phyloP scores from a whole-genome alignment of 2,888 invertebrate genomes.

The Ceraclea dissimilis region DNA sequence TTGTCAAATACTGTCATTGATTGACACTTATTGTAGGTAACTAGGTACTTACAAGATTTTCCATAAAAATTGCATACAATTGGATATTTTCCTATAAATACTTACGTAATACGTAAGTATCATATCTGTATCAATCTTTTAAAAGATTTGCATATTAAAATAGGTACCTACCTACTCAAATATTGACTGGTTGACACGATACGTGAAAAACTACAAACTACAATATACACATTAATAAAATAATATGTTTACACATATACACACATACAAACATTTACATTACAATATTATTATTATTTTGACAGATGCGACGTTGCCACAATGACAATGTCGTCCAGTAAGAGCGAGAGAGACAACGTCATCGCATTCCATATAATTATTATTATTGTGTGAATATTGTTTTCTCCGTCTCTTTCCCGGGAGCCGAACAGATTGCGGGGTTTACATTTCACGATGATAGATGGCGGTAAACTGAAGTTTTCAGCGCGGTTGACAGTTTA shows the following conservation, averaged over 20 bases:
- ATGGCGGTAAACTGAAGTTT: conserved; percentile 40
- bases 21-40: too few relatives aligned
- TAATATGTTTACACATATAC: neutral
- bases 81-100: too few relatives aligned
- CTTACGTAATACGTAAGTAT: too few relatives aligned
- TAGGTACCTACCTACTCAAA: too few relatives aligned
- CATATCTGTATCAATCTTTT: neutral
- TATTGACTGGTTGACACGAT: conserved; percentile 15
- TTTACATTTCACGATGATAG: conserved; percentile 37
- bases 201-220: conserved; percentile 18
- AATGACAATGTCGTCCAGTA: conserved; percentile 43
- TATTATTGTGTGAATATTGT: neutral
- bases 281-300: conserved; percentile 9
- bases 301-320: conserved; percentile 45
- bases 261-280: neutral
- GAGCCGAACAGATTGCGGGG: conserved; percentile 34
- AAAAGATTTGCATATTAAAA: conserved; percentile 1
- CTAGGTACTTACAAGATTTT: too few relatives aligned
- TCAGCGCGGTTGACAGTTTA: conserved; percentile 11
- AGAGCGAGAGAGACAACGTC: conserved; percentile 5
- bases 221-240: too few relatives aligned
- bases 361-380: neutral
- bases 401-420: conserved; percentile 39
- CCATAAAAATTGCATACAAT: too few relatives aligned
- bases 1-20: too few relatives aligned